Evolutionary conservation across 2,797 vertebrate species (phyloP).

Genomic region (Simalia tracyae): DNA sequence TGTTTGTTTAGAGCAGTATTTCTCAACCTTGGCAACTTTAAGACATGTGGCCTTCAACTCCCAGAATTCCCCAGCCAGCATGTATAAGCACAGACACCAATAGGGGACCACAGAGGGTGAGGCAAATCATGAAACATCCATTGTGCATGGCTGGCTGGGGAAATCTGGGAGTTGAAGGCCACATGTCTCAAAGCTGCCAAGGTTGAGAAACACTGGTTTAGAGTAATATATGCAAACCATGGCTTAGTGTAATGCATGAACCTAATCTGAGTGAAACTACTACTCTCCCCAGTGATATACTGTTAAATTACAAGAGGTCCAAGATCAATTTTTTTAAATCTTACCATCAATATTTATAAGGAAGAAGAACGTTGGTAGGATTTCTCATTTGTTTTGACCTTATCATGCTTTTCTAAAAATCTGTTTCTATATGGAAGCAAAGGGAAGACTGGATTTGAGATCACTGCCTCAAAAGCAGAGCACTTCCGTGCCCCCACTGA

Average conservation of each 20-base stretch:
- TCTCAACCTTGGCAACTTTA: neutral
- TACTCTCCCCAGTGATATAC: neutral
- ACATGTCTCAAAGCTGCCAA: neutral
- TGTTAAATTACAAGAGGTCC: neutral
- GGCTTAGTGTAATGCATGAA: neutral
- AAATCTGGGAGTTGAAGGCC: neutral
- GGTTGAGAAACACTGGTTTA: neutral
- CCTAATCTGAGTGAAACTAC: neutral
- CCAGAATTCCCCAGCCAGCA: neutral
- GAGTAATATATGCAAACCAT: neutral
- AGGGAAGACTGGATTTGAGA: neutral
- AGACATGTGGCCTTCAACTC: neutral
- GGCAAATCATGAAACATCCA: no score
- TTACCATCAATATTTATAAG: neutral
- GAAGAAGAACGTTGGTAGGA: neutral
- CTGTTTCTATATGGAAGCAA: neutral
- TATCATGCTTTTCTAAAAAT: neutral
- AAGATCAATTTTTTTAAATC: neutral
- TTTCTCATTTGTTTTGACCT: neutral
- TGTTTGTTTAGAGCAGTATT: neutral
- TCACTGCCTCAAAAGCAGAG: neutral
- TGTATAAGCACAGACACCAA: no score
- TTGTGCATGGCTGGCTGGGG: no score
- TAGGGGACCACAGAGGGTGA: no score
- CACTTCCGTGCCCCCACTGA: neutral